Conservation (phyloP, 1,140 invertebrate genomes). For the Schlechtendalia chinensis region DNA sequence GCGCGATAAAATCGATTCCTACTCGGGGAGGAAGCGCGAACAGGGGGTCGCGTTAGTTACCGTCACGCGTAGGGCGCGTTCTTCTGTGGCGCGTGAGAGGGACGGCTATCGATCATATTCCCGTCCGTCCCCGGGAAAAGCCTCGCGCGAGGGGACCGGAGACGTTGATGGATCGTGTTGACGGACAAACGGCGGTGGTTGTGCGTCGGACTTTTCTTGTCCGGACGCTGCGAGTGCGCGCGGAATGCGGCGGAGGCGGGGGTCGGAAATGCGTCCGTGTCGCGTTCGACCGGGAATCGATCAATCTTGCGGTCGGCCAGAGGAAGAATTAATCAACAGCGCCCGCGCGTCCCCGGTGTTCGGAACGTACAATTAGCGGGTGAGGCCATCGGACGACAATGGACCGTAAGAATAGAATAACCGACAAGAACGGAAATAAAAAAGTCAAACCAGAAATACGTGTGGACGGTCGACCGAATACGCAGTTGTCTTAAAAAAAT, state of each 20-base stretch:
- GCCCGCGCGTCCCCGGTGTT: neutral
- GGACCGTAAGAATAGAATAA: constrained; percentile 14
- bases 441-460: neutral
- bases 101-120: constrained; percentile 44
- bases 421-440: neutral
- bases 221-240: neutral
- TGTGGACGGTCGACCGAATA: neutral
- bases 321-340: constrained; percentile 40
- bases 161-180: constrained; percentile 49
- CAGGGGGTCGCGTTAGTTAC: neutral
- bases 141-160: constrained; percentile 7
- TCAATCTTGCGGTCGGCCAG: constrained; percentile 43
- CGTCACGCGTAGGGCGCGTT: neutral
- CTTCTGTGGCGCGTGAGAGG: neutral
- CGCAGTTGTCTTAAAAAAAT: neutral
- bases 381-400: neutral
- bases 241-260: no score
- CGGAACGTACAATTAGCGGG: constrained; percentile 11
- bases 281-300: constrained; percentile 45
- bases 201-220: constrained; percentile 45
- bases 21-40: no score
- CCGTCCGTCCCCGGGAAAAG: neutral
- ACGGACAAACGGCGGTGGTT: constrained; percentile 24
- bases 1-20: constrained; percentile 42
- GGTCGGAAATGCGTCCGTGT: no score